Base-by-base conservation (phyloP, 2,888 invertebrate species). In the Troglohyphantes excavatus region DNA sequence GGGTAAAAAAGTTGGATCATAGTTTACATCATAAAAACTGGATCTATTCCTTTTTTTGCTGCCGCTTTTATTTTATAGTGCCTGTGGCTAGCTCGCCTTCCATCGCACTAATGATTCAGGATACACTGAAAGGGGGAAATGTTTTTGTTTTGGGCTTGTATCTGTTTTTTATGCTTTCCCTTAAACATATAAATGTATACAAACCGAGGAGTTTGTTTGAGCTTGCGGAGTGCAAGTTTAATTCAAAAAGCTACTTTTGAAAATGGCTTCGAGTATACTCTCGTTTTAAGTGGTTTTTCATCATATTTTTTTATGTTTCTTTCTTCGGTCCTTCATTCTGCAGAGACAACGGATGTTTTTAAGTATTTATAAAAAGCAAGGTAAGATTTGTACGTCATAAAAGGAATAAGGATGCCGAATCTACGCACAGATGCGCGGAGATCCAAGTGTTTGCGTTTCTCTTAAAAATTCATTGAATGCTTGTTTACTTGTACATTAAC, bases 241-340 rank as follows among this genome's bases (percentile, higher is more conserved):
- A 85, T 85, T 85, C 78, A 85, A 78, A 85, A 85, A 85, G 76
- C 85, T 78, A 85, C 85, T 85, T 85, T 85, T 70, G 59, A 85
- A 85, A 85, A 85, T 78, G 68, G 76, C 78, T 85, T 39, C 68
- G 68, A 76, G 85, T 85, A 75, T 59, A 68, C 75, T 85, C 72
- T 61, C 33, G 78, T 76, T 83, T 59, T 85, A 85, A 85, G 78
- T 78, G 85, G 63, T 76, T 85, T 78, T 76, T 85, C 76, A 68
- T 85, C 67, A 76, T 76, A 39, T 29, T 85, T 85, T 76, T 61
- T 63, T 19, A 13, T 68, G 27, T n/a, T 78, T 43, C 65, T 43
- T 65, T 21, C 17, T 26, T 75, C 29, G 59, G n/a, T 68, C 39
- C 17, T 63, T 73, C 53, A 65, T 43, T 33, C 78, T 23, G 23